A percentile compares a stretch with the other conserved stretches of the same genome.
phyloP scores from a whole-genome alignment of 2,113 vertebrate species.

The Caloenas nicobarica region DNA sequence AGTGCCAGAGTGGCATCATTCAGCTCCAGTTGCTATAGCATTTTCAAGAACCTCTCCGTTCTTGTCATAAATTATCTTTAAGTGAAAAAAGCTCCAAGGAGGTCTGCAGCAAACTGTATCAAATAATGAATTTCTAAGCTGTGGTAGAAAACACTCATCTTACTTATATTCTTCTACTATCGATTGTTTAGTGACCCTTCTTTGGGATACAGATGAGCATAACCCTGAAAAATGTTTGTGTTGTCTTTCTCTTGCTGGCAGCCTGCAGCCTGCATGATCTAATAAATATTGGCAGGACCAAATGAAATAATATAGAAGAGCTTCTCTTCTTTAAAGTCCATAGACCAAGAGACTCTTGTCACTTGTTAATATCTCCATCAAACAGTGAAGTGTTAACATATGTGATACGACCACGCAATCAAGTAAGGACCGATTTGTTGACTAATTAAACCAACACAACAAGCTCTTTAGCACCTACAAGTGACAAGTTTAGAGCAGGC shows the following conservation, averaged over 20 bases:
- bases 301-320: slow-evolving; percentile 88
- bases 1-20: slow-evolving; percentile 78
- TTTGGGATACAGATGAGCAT: slow-evolving; percentile 81
- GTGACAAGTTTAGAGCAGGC: slow-evolving; percentile 94
- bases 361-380: slow-evolving; percentile 89
- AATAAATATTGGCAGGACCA: slow-evolving; percentile 90
- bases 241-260: slow-evolving; percentile 82
- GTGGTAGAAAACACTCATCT: slow-evolving; percentile 87
- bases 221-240: slow-evolving; percentile 84
- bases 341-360: slow-evolving; percentile 88
- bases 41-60: slow-evolving; percentile 97
- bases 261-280: slow-evolving; percentile 84
- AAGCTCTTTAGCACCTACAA: slow-evolving; percentile 91
- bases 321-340: slow-evolving; percentile 87
- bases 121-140: slow-evolving; percentile 85
- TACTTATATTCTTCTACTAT: slow-evolving; percentile 85
- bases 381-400: slow-evolving; percentile 93
- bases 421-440: slow-evolving; percentile 92
- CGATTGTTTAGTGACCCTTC: slow-evolving; percentile 82
- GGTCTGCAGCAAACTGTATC: slow-evolving; percentile 85
- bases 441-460: slow-evolving; percentile 95
- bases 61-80: slow-evolving; percentile 99
- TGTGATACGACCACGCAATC: slow-evolving; percentile 87
- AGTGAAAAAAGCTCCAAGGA: slow-evolving; percentile 93
- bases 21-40: slow-evolving; percentile 97